phyloP scores from a whole-genome alignment of 2,113 vertebrate species.

The Anguilla japonica region DNA sequence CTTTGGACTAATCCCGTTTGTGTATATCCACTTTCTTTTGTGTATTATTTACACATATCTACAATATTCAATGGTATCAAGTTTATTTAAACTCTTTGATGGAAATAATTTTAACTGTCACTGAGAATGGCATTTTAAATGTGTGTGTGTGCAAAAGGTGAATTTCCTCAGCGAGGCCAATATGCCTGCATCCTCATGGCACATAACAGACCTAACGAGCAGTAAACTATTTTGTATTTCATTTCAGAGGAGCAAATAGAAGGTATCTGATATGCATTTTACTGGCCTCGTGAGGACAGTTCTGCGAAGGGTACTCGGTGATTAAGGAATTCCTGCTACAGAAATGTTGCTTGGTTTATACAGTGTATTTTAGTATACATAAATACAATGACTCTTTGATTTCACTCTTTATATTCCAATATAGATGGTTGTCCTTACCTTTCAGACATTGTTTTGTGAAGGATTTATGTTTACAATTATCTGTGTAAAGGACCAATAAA shows the following conservation, averaged over 20 bases:
- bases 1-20: slow-evolving; percentile 10
- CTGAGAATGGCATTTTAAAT: slow-evolving; percentile 25
- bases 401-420: slow-evolving; percentile 32
- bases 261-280: not conserved
- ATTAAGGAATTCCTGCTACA: slow-evolving; percentile 25
- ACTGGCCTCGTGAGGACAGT: slow-evolving; percentile 1
- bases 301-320: slow-evolving; percentile 9
- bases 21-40: slow-evolving; percentile 18
- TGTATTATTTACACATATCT: slow-evolving; percentile 29
- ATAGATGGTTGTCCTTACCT: slow-evolving; percentile 26
- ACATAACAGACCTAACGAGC: not conserved
- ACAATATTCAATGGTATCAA: slow-evolving; percentile 27
- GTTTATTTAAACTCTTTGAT: slow-evolving; percentile 24
- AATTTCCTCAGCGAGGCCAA: slow-evolving; percentile 12
- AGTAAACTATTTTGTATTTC: not conserved
- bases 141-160: slow-evolving; percentile 16
- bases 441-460: slow-evolving; percentile 35
- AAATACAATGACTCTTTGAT: slow-evolving; percentile 23
- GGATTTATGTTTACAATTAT: slow-evolving; percentile 30
- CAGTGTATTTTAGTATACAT: slow-evolving; percentile 29
- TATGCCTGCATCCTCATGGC: not conserved
- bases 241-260: slow-evolving; percentile 10
- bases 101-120: slow-evolving; percentile 16
- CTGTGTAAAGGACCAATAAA: slow-evolving; percentile 32
- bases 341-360: slow-evolving; percentile 26